phyloP scores from a whole-genome alignment of 2,797 vertebrate genomes.

The Falco concolor region DNA sequence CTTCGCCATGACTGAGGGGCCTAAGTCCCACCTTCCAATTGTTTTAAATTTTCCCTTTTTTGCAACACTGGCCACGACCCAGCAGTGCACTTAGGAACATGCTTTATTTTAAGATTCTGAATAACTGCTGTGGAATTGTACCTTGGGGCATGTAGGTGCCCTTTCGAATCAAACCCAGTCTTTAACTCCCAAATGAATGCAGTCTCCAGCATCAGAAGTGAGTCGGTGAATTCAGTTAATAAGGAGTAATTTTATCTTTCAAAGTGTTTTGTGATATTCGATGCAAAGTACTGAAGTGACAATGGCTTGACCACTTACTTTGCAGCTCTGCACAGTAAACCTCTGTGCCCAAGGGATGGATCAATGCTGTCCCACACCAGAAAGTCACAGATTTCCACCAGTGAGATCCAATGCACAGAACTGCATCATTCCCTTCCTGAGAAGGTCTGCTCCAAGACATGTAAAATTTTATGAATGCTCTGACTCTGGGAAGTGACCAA shows the following conservation, averaged over 20 bases:
- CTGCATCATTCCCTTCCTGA: not conserved
- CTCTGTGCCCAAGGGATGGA: accelerated
- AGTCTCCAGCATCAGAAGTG: not conserved
- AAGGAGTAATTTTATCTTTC: not conserved
- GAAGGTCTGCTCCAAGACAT: not conserved
- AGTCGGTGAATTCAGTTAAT: not conserved
- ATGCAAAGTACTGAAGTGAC: not conserved
- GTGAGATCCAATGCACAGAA: not conserved
- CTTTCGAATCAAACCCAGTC: not conserved
- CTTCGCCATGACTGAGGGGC: not conserved
- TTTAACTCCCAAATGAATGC: not conserved
- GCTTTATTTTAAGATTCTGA: conserved; percentile 1
- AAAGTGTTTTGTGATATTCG: not conserved
- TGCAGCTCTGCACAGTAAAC: not conserved
- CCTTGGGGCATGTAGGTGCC: not conserved
- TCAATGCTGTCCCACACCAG: not conserved
- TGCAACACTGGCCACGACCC: not conserved
- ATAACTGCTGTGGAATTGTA: not conserved
- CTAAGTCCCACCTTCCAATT: not conserved
- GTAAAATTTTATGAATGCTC: not conserved
- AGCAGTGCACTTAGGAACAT: not conserved
- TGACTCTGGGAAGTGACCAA: not conserved
- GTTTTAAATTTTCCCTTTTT: not conserved
- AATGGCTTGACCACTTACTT: not conserved
- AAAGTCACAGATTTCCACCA: not conserved